A percentile compares a stretch with the other conserved stretches of the same genome.
Evolutionary conservation across 2,113 vertebrate species (phyloP).

Genomic region (Gambusia affinis): DNA sequence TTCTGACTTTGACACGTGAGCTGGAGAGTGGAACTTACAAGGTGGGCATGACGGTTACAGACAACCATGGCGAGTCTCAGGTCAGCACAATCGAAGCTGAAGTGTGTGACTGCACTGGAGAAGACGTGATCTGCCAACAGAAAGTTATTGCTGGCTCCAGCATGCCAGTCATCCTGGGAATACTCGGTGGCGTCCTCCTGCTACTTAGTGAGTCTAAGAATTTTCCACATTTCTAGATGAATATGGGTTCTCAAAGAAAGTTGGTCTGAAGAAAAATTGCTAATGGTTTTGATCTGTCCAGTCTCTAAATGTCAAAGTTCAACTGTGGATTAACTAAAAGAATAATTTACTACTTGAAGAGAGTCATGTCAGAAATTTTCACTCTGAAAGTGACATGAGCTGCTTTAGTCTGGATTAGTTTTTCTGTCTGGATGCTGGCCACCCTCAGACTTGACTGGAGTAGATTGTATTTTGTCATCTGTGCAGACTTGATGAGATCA

Average conservation of each 20-base stretch:
- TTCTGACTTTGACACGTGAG: slow-evolving; percentile 67
- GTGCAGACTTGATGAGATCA: too few species aligned
- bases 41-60: slow-evolving; percentile 80
- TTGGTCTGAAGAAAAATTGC: neutral
- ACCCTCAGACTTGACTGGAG: too few species aligned
- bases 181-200: slow-evolving; percentile 87
- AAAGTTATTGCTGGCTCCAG: neutral
- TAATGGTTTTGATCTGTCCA: too few species aligned
- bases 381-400: too few species aligned
- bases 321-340: too few species aligned
- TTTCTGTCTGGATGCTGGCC: too few species aligned
- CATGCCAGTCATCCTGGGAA: slow-evolving; percentile 84
- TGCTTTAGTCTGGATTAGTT: too few species aligned
- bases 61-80: slow-evolving; percentile 70
- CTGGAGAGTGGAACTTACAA: slow-evolving; percentile 76
- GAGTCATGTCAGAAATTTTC: too few species aligned
- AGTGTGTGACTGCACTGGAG: slow-evolving; percentile 86
- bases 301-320: too few species aligned
- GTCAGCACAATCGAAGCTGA: slow-evolving; percentile 71
- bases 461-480: too few species aligned
- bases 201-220: slow-evolving; percentile 84
- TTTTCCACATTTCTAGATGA: neutral
- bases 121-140: rapidly evolving
- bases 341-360: too few species aligned
- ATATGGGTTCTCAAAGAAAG: neutral